Percentiles rank a stretch among this genome's conserved stretches.
These are phyloP conservation scores for Anoplolepis gracilipes DNA, from an alignment of 1,140 invertebrate species.

Conservation along the genomic window DNA sequence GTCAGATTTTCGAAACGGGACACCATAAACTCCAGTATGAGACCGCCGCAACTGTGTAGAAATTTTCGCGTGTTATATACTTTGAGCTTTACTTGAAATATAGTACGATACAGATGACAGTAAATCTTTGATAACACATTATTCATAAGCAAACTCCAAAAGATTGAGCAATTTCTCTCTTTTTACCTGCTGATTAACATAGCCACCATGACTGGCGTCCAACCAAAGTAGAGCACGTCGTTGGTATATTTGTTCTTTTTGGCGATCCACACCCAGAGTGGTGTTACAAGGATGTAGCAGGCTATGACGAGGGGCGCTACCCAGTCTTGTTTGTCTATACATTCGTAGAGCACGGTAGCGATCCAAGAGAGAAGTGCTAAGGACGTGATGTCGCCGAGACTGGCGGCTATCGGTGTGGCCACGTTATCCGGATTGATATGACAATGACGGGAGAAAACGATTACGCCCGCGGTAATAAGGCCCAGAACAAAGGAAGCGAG, in stretches of 20 bases:
- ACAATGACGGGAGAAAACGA: constrained; percentile 89
- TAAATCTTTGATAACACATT: background rate
- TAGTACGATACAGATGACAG: background rate
- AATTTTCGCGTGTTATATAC: background rate
- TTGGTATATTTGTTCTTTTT: constrained; percentile 89
- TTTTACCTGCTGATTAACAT: constrained; percentile 90
- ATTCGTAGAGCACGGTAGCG: constrained; percentile 87
- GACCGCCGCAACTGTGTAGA: constrained; percentile 87
- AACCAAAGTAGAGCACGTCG: constrained; percentile 89
- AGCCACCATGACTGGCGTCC: constrained; percentile 91
- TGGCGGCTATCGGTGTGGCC: constrained; percentile 95
- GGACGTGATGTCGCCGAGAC: constrained; percentile 94
- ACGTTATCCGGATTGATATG: constrained; percentile 96
- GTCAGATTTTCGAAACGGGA: constrained; percentile 90
- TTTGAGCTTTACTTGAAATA: background rate
- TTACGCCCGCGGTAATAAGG: constrained; percentile 90
- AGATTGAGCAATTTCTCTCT: background rate
- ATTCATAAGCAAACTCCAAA: background rate
- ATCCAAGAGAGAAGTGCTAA: constrained; percentile 91
- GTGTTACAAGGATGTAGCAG: constrained; percentile 88
- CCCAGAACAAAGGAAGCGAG: constrained; percentile 90
- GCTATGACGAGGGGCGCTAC: constrained; percentile 89
- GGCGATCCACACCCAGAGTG: constrained; percentile 90
- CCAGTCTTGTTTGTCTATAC: constrained; percentile 89
- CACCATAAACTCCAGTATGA: constrained; percentile 91